Base-by-base conservation (phyloP, 2,888 invertebrate genomes). In the Linyphia triangularis region DNA sequence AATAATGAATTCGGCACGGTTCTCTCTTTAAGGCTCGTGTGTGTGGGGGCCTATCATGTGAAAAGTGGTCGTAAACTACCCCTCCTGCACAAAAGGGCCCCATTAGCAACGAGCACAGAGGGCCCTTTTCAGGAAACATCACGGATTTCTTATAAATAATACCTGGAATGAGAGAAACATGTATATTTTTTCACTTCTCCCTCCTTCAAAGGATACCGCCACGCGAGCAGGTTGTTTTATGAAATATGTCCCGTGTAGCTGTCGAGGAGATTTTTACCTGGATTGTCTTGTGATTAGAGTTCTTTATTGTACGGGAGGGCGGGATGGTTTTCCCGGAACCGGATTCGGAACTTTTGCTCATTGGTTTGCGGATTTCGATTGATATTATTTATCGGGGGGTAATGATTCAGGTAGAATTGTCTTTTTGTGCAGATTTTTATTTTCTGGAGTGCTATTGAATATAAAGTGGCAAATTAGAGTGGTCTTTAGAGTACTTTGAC, bases 81-180 rank as follows among this genome's bases (percentile, higher is more conserved):
- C 65, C 37, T n/a, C 69, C 26, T 30, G 24, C 30, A 43, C 28
- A 72, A 73, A 51, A 51, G 63, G 28, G 65, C 37, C 22, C 84
- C 84, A 85, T 85, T 85, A 85, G 61, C 84, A 59, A n/a, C 70
- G 57, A 65, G 59, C 83, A 73, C 65, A 72, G 51, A 77, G 72
- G 51, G 40, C 22, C 13, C 73, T 67, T 13, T 51, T 51, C 28
- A 28, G 67, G 63, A 63, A 26, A 24, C 73, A 73, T 88, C 86
- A 88, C 86, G 86, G 86, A 88, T 81, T 88, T 81, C 86, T 88
- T 88, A 82, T 88, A 88, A 88, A 88, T 88, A 88, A 81, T 73
- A 59, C 43, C 69, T 65, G 57, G 73, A 69, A 69, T 73, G 79
- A 88, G 67, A 37, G 77, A 63, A 79, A 77, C 69, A 61, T 65